Evolutionary conservation across 2,113 vertebrate genomes (phyloP).

Genomic region (Otis tarda): DNA sequence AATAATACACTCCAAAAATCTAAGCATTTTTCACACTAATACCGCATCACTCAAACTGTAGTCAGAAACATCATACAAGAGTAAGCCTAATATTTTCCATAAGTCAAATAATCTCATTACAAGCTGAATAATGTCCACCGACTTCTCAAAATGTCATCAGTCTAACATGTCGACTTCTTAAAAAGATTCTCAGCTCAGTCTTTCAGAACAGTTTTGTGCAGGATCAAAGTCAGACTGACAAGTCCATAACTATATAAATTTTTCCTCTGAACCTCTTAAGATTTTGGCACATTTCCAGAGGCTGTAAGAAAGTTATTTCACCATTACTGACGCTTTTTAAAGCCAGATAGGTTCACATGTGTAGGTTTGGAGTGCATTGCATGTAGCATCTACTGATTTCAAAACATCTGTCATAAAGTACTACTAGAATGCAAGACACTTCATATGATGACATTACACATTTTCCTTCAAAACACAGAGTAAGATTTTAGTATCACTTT

Average conservation of each 20-base stretch:
- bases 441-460: not conserved
- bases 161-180: not conserved
- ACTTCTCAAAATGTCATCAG: not conserved
- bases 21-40: not conserved
- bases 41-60: not conserved
- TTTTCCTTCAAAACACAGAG: not conserved
- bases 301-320: not conserved
- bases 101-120: not conserved
- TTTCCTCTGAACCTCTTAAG: not conserved
- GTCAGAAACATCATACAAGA: not conserved
- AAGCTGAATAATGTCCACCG: not conserved
- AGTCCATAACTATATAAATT: not conserved
- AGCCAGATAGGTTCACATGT: not conserved
- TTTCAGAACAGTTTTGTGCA: not conserved
- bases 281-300: not conserved
- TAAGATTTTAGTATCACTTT: not conserved
- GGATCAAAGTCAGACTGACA: not conserved
- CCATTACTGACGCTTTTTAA: not conserved
- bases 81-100: not conserved
- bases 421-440: not conserved
- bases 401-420: not conserved
- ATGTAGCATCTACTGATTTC: not conserved
- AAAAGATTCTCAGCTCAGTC: not conserved
- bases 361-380: not conserved
- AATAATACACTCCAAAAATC: not conserved